phyloP scores from a whole-genome alignment of 2,888 invertebrate species.

The Cosmorhoe ocellata region DNA sequence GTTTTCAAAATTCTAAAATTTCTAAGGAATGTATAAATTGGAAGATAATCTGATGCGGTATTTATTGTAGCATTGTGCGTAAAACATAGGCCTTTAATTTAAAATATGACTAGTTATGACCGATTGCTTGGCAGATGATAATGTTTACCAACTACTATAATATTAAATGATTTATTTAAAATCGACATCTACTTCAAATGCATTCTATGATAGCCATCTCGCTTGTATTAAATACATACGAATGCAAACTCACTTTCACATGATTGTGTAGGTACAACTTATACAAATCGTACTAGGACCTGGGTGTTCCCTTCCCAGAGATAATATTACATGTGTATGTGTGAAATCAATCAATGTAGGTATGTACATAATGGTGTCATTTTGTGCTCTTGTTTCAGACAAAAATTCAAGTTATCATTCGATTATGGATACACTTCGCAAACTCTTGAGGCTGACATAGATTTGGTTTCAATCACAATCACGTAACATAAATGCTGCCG shows the following conservation, averaged over 20 bases:
- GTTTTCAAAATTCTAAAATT: constrained; percentile 41
- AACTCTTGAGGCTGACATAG: no score
- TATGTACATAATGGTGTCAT: no score
- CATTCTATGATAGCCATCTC: not conserved
- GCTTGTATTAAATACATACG: constrained; percentile 17
- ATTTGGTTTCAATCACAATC: no score
- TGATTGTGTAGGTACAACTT: not conserved
- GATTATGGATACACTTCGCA: no score
- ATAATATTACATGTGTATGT: no score
- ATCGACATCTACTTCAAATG: constrained; percentile 10
- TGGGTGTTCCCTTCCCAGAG: no score
- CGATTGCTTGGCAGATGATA: constrained; percentile 40
- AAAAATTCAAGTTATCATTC: no score
- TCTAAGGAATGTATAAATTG: constrained; percentile 71
- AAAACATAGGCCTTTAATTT: constrained; percentile 65
- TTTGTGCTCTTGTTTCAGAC: no score
- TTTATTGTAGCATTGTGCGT: constrained; percentile 63
- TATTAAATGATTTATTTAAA: constrained; percentile 2
- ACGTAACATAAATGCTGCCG: no score
- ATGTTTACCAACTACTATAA: constrained; percentile 32
- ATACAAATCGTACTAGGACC: no score
- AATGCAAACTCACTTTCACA: not conserved
- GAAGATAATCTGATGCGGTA: constrained; percentile 58
- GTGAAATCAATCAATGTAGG: no score
- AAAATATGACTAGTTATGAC: constrained; percentile 76